These are phyloP conservation scores for Geotria australis DNA, from an alignment of 2,797 vertebrate genomes.

Conservation along the genomic window DNA sequence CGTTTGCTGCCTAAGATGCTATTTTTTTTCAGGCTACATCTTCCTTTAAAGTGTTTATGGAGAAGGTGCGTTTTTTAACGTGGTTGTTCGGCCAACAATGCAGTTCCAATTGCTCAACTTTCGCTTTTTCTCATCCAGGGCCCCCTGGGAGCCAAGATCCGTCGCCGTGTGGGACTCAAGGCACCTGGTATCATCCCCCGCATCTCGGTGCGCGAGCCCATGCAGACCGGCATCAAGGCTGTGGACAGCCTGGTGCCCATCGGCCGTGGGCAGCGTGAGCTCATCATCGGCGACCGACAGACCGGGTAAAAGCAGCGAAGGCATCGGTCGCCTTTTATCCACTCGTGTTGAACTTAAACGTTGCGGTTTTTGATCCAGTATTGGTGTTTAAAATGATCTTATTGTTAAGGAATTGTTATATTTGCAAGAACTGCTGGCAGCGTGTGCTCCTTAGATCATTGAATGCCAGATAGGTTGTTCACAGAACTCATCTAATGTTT, in stretches of 20 bases:
- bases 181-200: slow-evolving; percentile 85
- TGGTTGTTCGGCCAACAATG: too few relatives aligned
- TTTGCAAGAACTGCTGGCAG: neutral
- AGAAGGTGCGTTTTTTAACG: too few relatives aligned
- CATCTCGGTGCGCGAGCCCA: slow-evolving; percentile 80
- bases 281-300: slow-evolving; percentile 94
- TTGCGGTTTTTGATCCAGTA: neutral
- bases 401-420: neutral
- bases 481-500: too few relatives aligned
- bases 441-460: too few relatives aligned
- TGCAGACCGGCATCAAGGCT: slow-evolving; percentile 93
- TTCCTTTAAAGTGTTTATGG: too few relatives aligned
- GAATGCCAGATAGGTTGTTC: too few relatives aligned
- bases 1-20: too few relatives aligned
- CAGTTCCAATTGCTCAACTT: too few relatives aligned
- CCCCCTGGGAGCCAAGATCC: slow-evolving; percentile 24
- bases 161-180: slow-evolving; percentile 73
- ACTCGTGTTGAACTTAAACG: neutral
- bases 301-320: slow-evolving; percentile 33
- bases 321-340: neutral
- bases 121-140: slow-evolving; percentile 15
- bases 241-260: slow-evolving; percentile 93
- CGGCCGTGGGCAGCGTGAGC: slow-evolving; percentile 78
- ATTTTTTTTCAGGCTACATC: too few relatives aligned
- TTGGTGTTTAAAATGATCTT: neutral